Evolutionary conservation across 1,140 invertebrate species (phyloP), one percentile per base, ranked within the genome.

Genomic region (Eupristina koningsbergeri): DNA sequence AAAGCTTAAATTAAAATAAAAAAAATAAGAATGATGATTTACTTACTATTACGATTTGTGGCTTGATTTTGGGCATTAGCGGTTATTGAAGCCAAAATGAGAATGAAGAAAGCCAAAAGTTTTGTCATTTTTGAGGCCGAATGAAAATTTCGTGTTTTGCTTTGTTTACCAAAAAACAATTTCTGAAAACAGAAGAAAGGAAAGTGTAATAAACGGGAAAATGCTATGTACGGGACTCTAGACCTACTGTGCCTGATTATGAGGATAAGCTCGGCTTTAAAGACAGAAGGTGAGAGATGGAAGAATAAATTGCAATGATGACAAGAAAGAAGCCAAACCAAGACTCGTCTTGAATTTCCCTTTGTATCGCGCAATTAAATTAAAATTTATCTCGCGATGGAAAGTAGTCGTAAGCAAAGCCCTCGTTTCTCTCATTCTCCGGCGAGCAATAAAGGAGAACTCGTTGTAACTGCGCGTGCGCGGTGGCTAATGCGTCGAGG

Each of bases 41-140:
- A 90, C 90, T 91, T 83, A 91, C 90, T 86, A 84, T 91, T 86
- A 79, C 78, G 84, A 67, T 87, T 87, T 67, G 86, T 77, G 61
- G 86, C 80, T 79, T 88, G 87, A 85, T 79, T 86, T 75, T 89
- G 88, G 78, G 89, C 87, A 85, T 90, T 89, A 86, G 89, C 87
- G 69, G 90, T 87, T 80, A 89, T 73, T 80, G 87, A 89, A 77
- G 87, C 85, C 81, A 86, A 87, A 83, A 85, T 81, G 83, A 91
- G 86, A 80, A 90, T 74, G 80, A 90, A 69, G 83, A 90, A 86
- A 73, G 84, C 87, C 83, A 90, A 86, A 80, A 90, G 39, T 87
- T 89, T 90, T 67, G 86, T 87, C 90, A 91, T 91, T 84, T 87
- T 86, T 84, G 86, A 41, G 41, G 67, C 81, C 84, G 31, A 81